Percentiles rank a stretch among this genome's conserved stretches.
These are phyloP conservation scores for Prochilodus magdalenae DNA, from an alignment of 2,113 vertebrate genomes.

Conservation along the genomic window DNA sequence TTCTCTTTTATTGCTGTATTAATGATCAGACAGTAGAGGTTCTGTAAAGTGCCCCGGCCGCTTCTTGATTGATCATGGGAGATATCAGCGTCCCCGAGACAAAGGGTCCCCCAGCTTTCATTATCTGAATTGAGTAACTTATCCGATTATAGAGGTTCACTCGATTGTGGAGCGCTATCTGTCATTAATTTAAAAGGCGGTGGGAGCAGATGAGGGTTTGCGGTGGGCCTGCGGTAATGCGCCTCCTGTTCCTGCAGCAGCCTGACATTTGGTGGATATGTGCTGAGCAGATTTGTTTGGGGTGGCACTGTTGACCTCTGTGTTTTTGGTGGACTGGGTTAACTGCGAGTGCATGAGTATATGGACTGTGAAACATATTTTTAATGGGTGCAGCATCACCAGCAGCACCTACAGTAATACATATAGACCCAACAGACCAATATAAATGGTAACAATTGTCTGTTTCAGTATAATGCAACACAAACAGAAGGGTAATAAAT, in stretches of 20 bases:
- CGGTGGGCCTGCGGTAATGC: slow-evolving; percentile 46
- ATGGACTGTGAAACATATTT: neutral
- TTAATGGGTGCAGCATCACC: neutral
- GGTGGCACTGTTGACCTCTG: slow-evolving; percentile 59
- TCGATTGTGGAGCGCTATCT: slow-evolving; percentile 55
- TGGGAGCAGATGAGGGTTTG: slow-evolving; percentile 59
- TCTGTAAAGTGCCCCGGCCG: slow-evolving; percentile 79
- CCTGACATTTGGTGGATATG: slow-evolving; percentile 55
- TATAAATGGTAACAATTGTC: neutral
- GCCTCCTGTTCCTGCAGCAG: slow-evolving; percentile 46
- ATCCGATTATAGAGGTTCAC: slow-evolving; percentile 67
- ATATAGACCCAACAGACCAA: neutral
- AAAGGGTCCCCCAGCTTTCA: slow-evolving; percentile 83
- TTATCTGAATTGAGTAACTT: slow-evolving; percentile 83
- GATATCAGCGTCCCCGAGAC: slow-evolving; percentile 78
- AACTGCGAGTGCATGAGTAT: neutral
- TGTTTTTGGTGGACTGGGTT: slow-evolving; percentile 42
- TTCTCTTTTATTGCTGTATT: slow-evolving; percentile 77
- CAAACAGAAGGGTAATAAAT: neutral
- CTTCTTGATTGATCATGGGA: slow-evolving; percentile 82
- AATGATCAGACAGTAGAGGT: slow-evolving; percentile 81
- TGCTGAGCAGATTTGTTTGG: slow-evolving; percentile 59
- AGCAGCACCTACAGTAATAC: neutral
- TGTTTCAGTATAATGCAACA: neutral
- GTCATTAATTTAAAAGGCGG: slow-evolving; percentile 63